Percentiles rank a stretch among this genome's conserved stretches.
Evolutionary conservation across 2,888 invertebrate species (phyloP).

Genomic region (Drosophila putrida): DNA sequence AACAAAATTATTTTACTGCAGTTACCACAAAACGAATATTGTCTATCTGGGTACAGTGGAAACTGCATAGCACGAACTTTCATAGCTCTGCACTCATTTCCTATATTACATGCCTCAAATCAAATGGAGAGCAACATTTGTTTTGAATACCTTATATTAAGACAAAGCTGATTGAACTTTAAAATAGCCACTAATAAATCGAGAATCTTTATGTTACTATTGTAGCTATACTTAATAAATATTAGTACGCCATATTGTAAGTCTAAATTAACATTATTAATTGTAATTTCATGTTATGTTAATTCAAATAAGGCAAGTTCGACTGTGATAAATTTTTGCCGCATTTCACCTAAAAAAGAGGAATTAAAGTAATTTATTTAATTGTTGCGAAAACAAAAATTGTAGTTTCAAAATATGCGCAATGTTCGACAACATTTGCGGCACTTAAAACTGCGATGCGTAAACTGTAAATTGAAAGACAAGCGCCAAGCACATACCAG

Average conservation of each 20-base stretch:
- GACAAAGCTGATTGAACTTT: too few relatives aligned
- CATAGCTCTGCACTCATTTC: too few relatives aligned
- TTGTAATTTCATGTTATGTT: neutral
- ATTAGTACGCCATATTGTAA: too few relatives aligned
- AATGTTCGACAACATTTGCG: constrained; percentile 48
- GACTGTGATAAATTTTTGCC: neutral
- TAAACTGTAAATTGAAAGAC: constrained; percentile 44
- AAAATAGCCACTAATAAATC: too few relatives aligned
- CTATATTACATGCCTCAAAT: too few relatives aligned
- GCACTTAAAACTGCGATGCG: constrained; percentile 30
- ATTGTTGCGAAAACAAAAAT: constrained; percentile 46
- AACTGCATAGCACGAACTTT: neutral
- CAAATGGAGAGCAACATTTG: too few relatives aligned
- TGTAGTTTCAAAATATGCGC: constrained; percentile 22
- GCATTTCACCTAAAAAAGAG: neutral
- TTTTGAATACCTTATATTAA: too few relatives aligned
- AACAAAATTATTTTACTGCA: neutral
- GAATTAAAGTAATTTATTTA: constrained; percentile 59
- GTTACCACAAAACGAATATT: neutral
- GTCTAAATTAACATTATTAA: neutral
- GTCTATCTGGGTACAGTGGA: neutral
- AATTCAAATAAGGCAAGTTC: neutral
- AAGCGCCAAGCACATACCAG: constrained; percentile 37
- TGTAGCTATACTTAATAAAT: neutral
- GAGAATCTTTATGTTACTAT: neutral